Evolutionary conservation across 2,113 vertebrate genomes (phyloP).

Genomic region (Oceanites oceanicus): DNA sequence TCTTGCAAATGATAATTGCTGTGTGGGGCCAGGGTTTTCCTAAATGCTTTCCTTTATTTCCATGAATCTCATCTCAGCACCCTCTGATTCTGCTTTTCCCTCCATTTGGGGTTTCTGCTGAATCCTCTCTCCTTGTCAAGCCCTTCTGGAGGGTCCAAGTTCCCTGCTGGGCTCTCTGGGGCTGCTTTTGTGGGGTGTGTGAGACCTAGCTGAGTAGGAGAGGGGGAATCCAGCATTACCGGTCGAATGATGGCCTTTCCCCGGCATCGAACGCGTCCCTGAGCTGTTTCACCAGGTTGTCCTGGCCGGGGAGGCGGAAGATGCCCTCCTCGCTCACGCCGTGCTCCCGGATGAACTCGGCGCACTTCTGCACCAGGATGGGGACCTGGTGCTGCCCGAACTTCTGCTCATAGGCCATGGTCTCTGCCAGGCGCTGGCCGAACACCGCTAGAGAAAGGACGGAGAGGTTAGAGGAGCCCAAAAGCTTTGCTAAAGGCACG

Average conservation of each 20-base stretch:
- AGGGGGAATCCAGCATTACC: conserved; percentile 61
- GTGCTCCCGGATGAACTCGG: conserved; percentile 86
- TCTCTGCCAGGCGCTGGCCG: conserved; percentile 85
- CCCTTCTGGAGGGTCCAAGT: neutral
- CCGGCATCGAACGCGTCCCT: conserved; percentile 91
- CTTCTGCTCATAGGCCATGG: conserved; percentile 84
- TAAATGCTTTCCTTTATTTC: neutral
- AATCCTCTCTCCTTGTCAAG: neutral
- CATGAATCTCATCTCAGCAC: neutral
- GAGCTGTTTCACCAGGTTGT: conserved; percentile 91
- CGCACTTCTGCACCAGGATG: conserved; percentile 90
- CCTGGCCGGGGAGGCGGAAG: conserved; percentile 95
- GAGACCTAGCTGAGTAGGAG: neutral
- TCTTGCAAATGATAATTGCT: neutral
- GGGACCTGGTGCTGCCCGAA: conserved; percentile 87
- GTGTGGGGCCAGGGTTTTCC: neutral
- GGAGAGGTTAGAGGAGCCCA: neutral
- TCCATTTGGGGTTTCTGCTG: neutral
- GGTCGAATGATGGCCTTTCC: conserved; percentile 89
- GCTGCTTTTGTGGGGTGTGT: neutral
- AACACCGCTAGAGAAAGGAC: conserved; percentile 77
- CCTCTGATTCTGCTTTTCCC: neutral
- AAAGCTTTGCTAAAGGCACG: neutral
- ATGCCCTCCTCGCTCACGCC: conserved; percentile 91
- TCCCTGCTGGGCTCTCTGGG: neutral